These are phyloP conservation scores for Carposina sasakii DNA, from an alignment of 1,140 invertebrate genomes.

Conservation along the genomic window DNA sequence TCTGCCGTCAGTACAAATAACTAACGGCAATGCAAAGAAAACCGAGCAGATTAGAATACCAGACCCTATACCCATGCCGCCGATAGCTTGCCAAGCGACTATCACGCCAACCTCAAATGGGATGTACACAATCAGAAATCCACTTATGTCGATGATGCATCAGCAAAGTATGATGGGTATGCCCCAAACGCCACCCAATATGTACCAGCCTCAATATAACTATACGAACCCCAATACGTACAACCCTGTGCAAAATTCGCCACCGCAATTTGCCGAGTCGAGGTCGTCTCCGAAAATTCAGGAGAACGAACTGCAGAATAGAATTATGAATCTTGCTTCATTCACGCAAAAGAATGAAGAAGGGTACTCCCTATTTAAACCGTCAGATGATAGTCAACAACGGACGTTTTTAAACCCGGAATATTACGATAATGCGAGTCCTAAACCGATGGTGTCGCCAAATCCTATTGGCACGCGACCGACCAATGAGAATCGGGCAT, in stretches of 20 bases:
- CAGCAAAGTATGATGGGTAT: constrained; percentile 56
- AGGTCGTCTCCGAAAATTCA: constrained; percentile 36
- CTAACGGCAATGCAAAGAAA: constrained; percentile 72
- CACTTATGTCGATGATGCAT: constrained; percentile 71
- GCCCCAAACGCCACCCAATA: constrained; percentile 30
- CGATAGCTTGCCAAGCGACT: constrained; percentile 64
- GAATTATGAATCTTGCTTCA: constrained; percentile 51
- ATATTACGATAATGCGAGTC: constrained; percentile 34
- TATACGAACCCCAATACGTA: constrained; percentile 46
- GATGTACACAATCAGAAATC: constrained; percentile 88
- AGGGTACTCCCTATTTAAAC: constrained; percentile 59
- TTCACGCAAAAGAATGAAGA: constrained; percentile 63
- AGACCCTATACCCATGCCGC: constrained; percentile 66
- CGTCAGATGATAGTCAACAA: constrained; percentile 42
- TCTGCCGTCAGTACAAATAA: constrained; percentile 51
- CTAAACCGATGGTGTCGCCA: constrained; percentile 45
- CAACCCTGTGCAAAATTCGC: constrained; percentile 17
- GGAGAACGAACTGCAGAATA: constrained; percentile 44
- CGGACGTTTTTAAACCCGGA: constrained; percentile 46
- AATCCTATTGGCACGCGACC: constrained; percentile 56
- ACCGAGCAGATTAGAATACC: constrained; percentile 50
- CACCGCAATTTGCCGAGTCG: constrained; percentile 16
- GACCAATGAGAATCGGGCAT: constrained; percentile 25
- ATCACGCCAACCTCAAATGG: constrained; percentile 68
- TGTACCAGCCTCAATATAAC: constrained; percentile 38